Evolutionary conservation across 2,797 vertebrate species (phyloP).

Genomic region (Platyrinchus mystaceus): DNA sequence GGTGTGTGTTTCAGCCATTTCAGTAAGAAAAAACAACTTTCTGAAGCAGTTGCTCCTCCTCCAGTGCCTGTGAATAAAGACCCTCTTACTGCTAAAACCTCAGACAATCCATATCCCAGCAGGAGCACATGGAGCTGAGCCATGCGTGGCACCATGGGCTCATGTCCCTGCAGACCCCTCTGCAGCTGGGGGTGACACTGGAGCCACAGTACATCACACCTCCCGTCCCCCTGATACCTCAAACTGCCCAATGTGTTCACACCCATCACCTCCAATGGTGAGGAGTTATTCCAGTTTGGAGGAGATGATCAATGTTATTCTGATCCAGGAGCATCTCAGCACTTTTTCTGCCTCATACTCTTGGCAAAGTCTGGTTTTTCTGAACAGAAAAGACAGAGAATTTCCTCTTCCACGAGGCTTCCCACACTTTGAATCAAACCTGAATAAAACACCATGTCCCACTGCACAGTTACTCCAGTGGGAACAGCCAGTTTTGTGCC

Average conservation of each 20-base stretch:
- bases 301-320: neutral
- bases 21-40: neutral
- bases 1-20: neutral
- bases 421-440: neutral
- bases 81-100: rapidly evolving
- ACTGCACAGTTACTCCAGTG: neutral
- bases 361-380: neutral
- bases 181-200: neutral
- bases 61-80: neutral
- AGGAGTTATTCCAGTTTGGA: neutral
- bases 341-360: neutral
- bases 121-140: neutral
- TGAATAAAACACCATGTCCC: neutral
- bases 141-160: neutral
- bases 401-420: neutral
- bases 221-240: rapidly evolving
- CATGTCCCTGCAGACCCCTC: neutral
- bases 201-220: neutral
- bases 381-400: neutral
- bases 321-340: neutral
- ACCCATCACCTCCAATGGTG: rapidly evolving
- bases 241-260: rapidly evolving
- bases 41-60: neutral
- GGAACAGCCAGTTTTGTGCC: neutral
- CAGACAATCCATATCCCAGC: rapidly evolving